These are phyloP conservation scores for rabbit (Oryctolagus cuniculus) DNA, from an alignment of 2,113 vertebrate genomes.

Conservation along the genomic window mOryCun1.1 NC_091439.1:56251501-56252000, in stretches of 20 bases:
- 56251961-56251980: not conserved
- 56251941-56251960: not conserved
- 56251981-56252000: not conserved
- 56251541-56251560: not conserved
- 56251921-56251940: not conserved
- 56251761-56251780: not conserved
- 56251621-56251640: not conserved
- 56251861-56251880: not conserved
- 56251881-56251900: not conserved
- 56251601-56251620: not conserved
- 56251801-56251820: not conserved
- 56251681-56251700: not conserved
- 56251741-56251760: not conserved
- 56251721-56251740: not conserved
- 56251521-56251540: not conserved
- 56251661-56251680: not conserved
- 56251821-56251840: not conserved
- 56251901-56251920: not conserved
- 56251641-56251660: not conserved
- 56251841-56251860: not conserved
- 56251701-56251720: not conserved
- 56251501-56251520: not conserved
- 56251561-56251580: constrained; percentile 1
- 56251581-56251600: constrained; percentile 15
- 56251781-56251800: not conserved